These are phyloP conservation scores for Crotalus helleri DNA, from an alignment of 2,113 vertebrate genomes.

Conservation along the genomic window DNA sequence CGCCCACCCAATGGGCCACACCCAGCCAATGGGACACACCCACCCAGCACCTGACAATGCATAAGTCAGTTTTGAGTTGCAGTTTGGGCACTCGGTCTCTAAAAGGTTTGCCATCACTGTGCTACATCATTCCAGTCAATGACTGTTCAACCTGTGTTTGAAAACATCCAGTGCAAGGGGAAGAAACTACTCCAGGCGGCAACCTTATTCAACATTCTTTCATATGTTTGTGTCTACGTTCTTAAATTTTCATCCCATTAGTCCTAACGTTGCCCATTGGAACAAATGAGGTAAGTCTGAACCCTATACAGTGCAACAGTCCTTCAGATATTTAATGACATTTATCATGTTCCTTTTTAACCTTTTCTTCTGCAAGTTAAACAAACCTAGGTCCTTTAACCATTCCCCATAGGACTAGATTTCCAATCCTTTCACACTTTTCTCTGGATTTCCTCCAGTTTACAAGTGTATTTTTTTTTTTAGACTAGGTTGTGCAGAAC, in stretches of 20 bases:
- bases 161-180: background rate
- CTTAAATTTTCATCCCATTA: background rate
- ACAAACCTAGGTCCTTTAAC: background rate
- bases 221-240: background rate
- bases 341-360: background rate
- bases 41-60: too few relatives aligned
- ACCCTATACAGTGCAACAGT: background rate
- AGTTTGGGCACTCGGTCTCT: too few relatives aligned
- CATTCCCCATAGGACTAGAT: background rate
- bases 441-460: background rate
- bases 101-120: too few relatives aligned
- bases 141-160: background rate
- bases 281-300: background rate
- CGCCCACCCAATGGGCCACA: too few relatives aligned
- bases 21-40: too few relatives aligned
- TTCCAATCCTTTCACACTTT: background rate
- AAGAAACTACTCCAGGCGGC: background rate
- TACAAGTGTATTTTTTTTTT: background rate
- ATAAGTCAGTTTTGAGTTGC: too few relatives aligned
- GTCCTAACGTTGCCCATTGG: background rate
- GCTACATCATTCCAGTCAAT: background rate
- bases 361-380: background rate
- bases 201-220: background rate
- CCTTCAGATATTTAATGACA: background rate
- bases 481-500: background rate